These are phyloP conservation scores for Callimorpha dominula DNA, from an alignment of 2,888 invertebrate genomes.

Conservation along the genomic window DNA sequence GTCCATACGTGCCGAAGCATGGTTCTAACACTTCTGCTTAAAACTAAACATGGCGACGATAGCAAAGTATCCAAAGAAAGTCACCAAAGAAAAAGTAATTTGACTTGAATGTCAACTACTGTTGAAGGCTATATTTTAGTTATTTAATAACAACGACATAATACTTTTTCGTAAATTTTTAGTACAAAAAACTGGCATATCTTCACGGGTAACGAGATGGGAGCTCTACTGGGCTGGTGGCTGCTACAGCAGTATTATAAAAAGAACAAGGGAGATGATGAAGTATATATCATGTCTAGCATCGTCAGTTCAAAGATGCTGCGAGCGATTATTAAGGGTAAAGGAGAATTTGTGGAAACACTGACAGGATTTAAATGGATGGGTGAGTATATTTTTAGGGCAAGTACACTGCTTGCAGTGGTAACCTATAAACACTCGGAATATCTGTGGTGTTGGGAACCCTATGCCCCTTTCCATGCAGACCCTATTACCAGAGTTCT, in stretches of 20 bases:
- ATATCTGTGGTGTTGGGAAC: too few species aligned
- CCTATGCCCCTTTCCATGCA: too few species aligned
- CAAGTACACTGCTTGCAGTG: too few species aligned
- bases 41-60: too few species aligned
- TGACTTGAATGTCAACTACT: too few species aligned
- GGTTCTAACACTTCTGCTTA: too few species aligned
- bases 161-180: not conserved
- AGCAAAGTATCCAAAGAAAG: too few species aligned
- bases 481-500: too few species aligned
- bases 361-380: conserved; percentile 99
- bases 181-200: conserved; percentile 90
- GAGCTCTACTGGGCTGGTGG: conserved; percentile 98
- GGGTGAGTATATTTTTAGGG: conserved; percentile 84
- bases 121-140: too few species aligned
- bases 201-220: conserved; percentile 98
- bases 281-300: conserved; percentile 95
- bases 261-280: conserved; percentile 77
- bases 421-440: too few species aligned
- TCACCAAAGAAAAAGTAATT: too few species aligned
- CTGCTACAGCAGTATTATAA: conserved; percentile 87
- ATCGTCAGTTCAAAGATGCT: conserved; percentile 99
- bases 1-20: too few species aligned
- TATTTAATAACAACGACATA: not conserved
- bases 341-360: conserved; percentile 94
- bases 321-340: conserved; percentile 91